Base-by-base conservation (phyloP, 64 coral and sea anemone species). In the Montipora sp. region DNA sequence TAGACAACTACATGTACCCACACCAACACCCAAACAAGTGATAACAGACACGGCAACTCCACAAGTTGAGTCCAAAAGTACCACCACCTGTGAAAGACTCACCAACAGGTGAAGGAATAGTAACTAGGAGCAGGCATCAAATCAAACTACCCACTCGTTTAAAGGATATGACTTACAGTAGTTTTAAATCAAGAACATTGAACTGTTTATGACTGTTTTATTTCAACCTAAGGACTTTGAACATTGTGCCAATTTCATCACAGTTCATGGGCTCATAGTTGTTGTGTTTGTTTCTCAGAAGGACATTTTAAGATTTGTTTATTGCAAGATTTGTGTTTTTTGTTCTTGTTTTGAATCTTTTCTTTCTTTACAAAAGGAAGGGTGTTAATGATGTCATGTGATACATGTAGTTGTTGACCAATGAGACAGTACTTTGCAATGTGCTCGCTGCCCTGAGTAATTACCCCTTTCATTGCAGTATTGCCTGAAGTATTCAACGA, bases 321-420 rank as follows among this genome's bases (percentile, higher is more conserved):
- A 36, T 36, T 36, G 36, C 53, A 57, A 8, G n/a, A 74, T 8
- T 74, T n/a, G 71, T 74, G 22, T 74, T n/a, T 74, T 74, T 74
- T 22, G 71, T 74, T 74, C 20, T 36, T 2, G 36, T 74, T 24
- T 74, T 74, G n/a, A 13, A 72, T 72, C 16, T 72, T 72, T 72
- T 6, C 3, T 72, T 72, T 72, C 68, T 72, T 72, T 74, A 74
- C 71, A 74, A 22, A 74, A 74, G 71, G 71, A 74, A 74, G 19
- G 71, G 71, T 74, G 71, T 36, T 36, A 36, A 36, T 74, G 22
- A 74, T n/a, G 71, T 74, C 71, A 74, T n/a, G 71, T 74, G 71
- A 74, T 74, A 74, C 36, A 36, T 36, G 36, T 36, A 36, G 36
- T 74, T 74, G 71, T 74, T 74, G 22, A 22, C 71, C 71, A 74